Evolutionary conservation across 2,888 invertebrate species (phyloP).

Genomic region (Tenthredo scrophulariae): DNA sequence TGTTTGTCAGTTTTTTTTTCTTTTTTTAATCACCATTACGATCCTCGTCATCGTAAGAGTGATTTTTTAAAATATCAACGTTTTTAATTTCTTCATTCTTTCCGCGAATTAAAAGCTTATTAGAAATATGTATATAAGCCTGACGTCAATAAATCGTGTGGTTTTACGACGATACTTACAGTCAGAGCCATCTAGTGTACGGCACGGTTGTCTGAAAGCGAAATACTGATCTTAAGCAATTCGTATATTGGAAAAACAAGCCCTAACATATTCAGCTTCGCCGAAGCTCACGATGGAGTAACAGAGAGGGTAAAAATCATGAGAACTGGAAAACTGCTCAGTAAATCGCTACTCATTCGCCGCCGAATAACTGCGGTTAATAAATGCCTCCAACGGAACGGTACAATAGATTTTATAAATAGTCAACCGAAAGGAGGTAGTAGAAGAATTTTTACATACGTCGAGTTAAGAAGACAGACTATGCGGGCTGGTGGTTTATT

Average conservation of each 20-base stretch:
- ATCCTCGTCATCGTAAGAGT: neutral
- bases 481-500: constrained; percentile 23
- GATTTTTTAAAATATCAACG: neutral
- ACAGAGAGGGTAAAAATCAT: neutral
- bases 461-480: neutral
- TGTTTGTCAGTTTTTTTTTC: neutral
- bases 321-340: neutral
- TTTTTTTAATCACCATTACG: neutral
- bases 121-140: neutral
- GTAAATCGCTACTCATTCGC: neutral
- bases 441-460: neutral
- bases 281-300: neutral
- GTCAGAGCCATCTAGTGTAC: neutral
- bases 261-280: neutral
- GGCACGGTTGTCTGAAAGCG: neutral
- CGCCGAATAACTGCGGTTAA: neutral
- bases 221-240: constrained; percentile 8
- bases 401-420: neutral
- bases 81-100: neutral
- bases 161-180: neutral
- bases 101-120: neutral
- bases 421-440: neutral
- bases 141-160: neutral
- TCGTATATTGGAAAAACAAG: neutral
- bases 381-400: neutral